phyloP scores from a whole-genome alignment of 2,888 invertebrate genomes.

The Ferrisia virgata region DNA sequence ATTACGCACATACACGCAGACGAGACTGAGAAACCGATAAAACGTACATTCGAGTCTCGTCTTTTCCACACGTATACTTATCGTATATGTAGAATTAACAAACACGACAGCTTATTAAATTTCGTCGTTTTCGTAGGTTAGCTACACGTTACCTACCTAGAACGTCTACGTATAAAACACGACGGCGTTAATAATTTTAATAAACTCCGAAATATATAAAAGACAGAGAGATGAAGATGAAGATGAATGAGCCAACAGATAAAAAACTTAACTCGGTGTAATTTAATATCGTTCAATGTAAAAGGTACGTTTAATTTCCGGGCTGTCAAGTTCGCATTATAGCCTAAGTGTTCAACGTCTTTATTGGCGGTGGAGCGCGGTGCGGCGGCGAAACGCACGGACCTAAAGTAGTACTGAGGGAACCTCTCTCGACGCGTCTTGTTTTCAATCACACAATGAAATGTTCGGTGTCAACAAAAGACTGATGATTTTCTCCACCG shows the following conservation, averaged over 20 bases:
- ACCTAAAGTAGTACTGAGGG: conserved; percentile 37
- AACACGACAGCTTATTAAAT: conserved; percentile 3
- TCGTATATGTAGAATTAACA: not conserved
- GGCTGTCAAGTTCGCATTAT: conserved; percentile 44
- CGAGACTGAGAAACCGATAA: not conserved
- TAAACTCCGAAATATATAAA: not conserved
- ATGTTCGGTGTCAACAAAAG: conserved; percentile 40
- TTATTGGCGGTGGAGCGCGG: conserved; percentile 12
- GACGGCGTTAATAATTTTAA: not conserved
- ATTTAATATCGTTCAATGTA: conserved; percentile 40
- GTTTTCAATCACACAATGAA: conserved; percentile 45
- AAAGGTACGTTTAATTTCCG: conserved; percentile 45
- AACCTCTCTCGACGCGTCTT: conserved; percentile 14
- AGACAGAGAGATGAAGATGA: not conserved
- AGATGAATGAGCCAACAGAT: conserved; percentile 23
- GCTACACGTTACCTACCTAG: too few species aligned
- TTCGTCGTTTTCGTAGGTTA: not conserved
- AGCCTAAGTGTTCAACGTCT: conserved; percentile 44
- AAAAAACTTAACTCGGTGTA: conserved; percentile 40
- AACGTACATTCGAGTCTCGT: not conserved
- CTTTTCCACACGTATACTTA: too few species aligned
- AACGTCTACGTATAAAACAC: not conserved
- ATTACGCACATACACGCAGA: not conserved
- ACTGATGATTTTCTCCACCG: conserved; percentile 35
- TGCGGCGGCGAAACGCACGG: conserved; percentile 25